phyloP scores from a whole-genome alignment of 1,140 invertebrate genomes.

The Caenorhabditis latens region DNA sequence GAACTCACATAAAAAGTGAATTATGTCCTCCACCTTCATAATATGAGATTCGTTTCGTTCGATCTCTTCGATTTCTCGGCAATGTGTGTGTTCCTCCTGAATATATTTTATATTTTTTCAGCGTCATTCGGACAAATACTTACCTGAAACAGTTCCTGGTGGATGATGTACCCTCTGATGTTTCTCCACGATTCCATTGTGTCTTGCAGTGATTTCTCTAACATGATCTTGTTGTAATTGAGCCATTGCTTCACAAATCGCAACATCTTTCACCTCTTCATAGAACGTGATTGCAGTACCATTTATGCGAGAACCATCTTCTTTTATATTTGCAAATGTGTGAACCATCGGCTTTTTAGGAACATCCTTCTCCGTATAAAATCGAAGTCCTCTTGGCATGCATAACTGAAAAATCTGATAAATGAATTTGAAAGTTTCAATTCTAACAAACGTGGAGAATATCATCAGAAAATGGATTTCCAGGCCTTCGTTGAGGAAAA shows the following conservation, averaged over 20 bases:
- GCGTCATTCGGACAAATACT: not conserved
- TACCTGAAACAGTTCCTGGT: constrained; percentile 83
- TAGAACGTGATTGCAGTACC: constrained; percentile 94
- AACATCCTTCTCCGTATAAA: constrained; percentile 92
- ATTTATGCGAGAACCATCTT: constrained; percentile 93
- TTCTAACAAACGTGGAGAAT: constrained; percentile 87
- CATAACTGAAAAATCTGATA: constrained; percentile 83
- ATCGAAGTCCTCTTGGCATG: constrained; percentile 90
- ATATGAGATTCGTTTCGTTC: constrained; percentile 83
- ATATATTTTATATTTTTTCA: not conserved
- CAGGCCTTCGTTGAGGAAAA: constrained; percentile 83
- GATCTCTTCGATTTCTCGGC: constrained; percentile 80
- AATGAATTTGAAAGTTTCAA: constrained; percentile 21
- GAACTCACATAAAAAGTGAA: constrained; percentile 94
- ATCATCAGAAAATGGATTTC: constrained; percentile 84
- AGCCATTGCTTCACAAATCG: constrained; percentile 75
- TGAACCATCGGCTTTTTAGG: constrained; percentile 89
- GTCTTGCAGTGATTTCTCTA: constrained; percentile 60
- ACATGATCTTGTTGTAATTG: constrained; percentile 68
- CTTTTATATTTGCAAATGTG: constrained; percentile 94
- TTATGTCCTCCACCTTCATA: constrained; percentile 95
- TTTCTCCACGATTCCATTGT: constrained; percentile 52
- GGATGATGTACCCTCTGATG: constrained; percentile 65
- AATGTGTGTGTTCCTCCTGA: constrained; percentile 82
- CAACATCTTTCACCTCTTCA: constrained; percentile 80